Evolutionary conservation across 2,797 vertebrate species (phyloP).

Genomic region (Onychomys leucogaster): DNA sequence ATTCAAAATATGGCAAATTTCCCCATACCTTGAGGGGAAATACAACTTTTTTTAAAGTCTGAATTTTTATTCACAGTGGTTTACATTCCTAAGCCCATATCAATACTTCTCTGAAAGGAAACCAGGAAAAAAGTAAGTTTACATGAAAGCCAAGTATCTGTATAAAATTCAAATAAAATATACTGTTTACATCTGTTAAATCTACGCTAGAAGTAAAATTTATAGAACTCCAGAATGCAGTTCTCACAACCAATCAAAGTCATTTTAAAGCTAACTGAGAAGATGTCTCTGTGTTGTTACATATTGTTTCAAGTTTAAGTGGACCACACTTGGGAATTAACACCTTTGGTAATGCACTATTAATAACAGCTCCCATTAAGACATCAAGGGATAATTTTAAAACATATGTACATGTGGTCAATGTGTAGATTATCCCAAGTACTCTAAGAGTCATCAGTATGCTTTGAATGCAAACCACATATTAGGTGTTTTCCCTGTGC

Average conservation of each 20-base stretch:
- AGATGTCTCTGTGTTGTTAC: neutral
- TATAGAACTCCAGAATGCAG: neutral
- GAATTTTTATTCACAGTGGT: neutral
- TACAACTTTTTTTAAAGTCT: neutral
- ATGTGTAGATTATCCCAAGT: neutral
- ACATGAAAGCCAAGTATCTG: neutral
- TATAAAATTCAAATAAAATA: neutral
- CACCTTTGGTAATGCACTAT: neutral
- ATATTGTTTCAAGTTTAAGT: neutral
- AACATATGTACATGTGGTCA: neutral
- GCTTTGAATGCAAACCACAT: slow-evolving; percentile 31
- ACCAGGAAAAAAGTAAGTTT: neutral
- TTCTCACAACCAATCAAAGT: neutral
- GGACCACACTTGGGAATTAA: neutral
- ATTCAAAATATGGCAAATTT: neutral
- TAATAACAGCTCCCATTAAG: neutral
- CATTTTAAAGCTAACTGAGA: neutral
- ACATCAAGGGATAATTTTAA: slow-evolving; percentile 52
- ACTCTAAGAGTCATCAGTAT: slow-evolving; percentile 19
- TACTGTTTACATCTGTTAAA: neutral
- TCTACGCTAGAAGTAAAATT: neutral
- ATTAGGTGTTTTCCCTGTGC: neutral
- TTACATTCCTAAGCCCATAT: neutral
- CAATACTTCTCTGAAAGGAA: slow-evolving; percentile 58
- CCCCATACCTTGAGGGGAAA: neutral